Conservation (phyloP, 2,888 invertebrate species). For the Phyllotreta striolata region DNA sequence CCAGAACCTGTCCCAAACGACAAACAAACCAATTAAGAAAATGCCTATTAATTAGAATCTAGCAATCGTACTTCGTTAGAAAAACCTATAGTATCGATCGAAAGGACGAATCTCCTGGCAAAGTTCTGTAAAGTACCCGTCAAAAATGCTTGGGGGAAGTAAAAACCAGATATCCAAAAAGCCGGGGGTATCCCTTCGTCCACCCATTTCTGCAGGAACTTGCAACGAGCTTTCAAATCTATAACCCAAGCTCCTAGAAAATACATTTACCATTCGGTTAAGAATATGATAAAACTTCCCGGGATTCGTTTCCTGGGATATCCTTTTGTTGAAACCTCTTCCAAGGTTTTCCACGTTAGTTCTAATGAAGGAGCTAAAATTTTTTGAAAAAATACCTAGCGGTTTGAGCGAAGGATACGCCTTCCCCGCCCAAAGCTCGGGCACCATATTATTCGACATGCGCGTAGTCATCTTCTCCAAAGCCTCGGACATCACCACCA, state of each 20-base stretch:
- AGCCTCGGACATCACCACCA: slow-evolving; percentile 80
- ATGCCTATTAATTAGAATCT: neutral
- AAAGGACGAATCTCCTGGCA: slow-evolving; percentile 77
- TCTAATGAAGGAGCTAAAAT: neutral
- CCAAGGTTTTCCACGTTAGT: no score
- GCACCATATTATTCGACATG: slow-evolving; percentile 74
- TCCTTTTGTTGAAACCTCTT: no score
- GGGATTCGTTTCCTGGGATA: no score
- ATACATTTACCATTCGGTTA: neutral
- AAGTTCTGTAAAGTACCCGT: slow-evolving; percentile 85
- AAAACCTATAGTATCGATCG: slow-evolving; percentile 76
- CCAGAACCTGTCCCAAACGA: slow-evolving; percentile 60
- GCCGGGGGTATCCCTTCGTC: slow-evolving; percentile 72
- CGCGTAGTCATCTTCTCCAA: slow-evolving; percentile 75
- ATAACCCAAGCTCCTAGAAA: slow-evolving; percentile 71
- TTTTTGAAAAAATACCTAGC: slow-evolving; percentile 62
- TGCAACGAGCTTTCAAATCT: slow-evolving; percentile 70
- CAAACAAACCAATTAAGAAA: slow-evolving; percentile 1
- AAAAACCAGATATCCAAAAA: slow-evolving; percentile 88
- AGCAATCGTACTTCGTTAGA: slow-evolving; percentile 64
- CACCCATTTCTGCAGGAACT: slow-evolving; percentile 73
- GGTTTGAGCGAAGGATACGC: slow-evolving; percentile 77
- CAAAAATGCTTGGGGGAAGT: slow-evolving; percentile 85
- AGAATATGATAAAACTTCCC: neutral
- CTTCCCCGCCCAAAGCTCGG: slow-evolving; percentile 72